These are phyloP conservation scores for Naso thynnoides DNA, from an alignment of 2,797 vertebrate species.

Conservation along the genomic window DNA sequence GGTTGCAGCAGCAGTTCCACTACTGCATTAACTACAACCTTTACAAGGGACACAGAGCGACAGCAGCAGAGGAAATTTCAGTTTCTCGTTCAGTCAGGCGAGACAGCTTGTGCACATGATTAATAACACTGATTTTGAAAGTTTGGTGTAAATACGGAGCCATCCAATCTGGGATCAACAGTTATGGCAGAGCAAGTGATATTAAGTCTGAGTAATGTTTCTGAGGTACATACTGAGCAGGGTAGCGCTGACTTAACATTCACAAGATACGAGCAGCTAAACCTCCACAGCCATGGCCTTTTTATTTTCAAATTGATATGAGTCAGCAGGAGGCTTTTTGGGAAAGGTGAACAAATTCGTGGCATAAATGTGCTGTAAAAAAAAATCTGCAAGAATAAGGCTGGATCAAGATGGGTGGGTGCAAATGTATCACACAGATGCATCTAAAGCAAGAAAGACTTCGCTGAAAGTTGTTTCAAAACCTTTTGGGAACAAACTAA, in stretches of 20 bases:
- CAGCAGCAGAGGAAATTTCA: neutral
- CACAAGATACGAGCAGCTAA: neutral
- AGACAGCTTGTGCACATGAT: neutral
- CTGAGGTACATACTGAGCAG: neutral
- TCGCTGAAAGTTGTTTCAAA: neutral
- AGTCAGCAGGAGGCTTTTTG: neutral
- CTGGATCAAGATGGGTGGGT: neutral
- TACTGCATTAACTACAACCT: neutral
- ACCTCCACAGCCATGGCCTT: neutral
- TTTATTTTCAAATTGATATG: neutral
- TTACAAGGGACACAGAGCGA: neutral
- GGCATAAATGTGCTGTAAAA: neutral
- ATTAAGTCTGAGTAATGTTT: neutral
- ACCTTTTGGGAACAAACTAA: neutral
- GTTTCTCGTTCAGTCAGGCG: neutral
- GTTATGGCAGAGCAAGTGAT: no score
- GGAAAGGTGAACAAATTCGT: neutral
- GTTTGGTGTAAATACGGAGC: neutral
- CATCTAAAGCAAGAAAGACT: neutral
- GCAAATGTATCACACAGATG: neutral
- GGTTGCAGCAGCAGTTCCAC: neutral
- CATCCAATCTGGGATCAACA: neutral
- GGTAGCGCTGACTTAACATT: neutral
- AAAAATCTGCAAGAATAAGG: neutral
- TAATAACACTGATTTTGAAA: neutral